Evolutionary conservation across 2,888 invertebrate genomes (phyloP).

Genomic region (Hofmannophila pseudospretella): DNA sequence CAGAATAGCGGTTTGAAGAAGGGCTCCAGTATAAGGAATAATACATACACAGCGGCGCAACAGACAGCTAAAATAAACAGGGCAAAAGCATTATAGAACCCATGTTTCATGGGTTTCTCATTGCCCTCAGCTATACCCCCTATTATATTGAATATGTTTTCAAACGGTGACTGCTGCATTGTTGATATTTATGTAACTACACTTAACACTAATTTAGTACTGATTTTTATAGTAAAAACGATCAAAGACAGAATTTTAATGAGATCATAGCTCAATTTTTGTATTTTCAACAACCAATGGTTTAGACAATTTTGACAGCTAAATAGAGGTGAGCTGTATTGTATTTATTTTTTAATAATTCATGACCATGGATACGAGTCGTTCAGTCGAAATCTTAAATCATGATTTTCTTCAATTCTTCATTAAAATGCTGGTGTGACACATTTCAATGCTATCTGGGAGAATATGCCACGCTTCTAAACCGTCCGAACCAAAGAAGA

Average conservation of each 20-base stretch:
- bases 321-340: too few species aligned
- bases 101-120: conserved; percentile 93
- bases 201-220: neutral
- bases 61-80: conserved; percentile 83
- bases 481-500: too few species aligned
- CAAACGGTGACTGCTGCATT: conserved; percentile 79
- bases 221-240: neutral
- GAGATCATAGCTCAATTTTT: conserved; percentile 47
- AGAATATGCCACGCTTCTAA: too few species aligned
- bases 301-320: conserved; percentile 16
- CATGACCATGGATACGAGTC: too few species aligned
- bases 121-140: conserved; percentile 85
- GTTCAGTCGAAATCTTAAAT: too few species aligned
- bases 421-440: too few species aligned
- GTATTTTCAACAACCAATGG: too few species aligned
- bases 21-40: conserved; percentile 92
- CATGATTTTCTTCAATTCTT: too few species aligned
- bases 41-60: conserved; percentile 84
- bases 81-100: conserved; percentile 93
- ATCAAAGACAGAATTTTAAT: conserved; percentile 15
- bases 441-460: too few species aligned
- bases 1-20: conserved; percentile 96
- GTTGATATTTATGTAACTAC: conserved; percentile 15
- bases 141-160: conserved; percentile 83
- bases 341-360: too few species aligned